A percentile compares a stretch with the other conserved stretches of the same genome.
Conservation (phyloP, 2,888 invertebrate species). For the Acleris cristana region DNA sequence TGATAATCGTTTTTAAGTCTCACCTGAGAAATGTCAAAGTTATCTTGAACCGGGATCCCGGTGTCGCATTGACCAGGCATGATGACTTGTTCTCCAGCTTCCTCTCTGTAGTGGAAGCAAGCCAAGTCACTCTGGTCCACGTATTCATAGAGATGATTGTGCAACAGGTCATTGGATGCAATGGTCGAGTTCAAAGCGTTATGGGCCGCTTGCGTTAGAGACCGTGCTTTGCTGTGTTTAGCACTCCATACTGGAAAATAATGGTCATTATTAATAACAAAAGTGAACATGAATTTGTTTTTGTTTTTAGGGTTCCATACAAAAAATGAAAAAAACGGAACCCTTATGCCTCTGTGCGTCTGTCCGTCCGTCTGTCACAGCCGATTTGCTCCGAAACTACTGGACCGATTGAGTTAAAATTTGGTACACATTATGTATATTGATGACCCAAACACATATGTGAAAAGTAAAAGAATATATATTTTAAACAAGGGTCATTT, state of each 20-base stretch:
- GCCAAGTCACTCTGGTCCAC: conserved; percentile 58
- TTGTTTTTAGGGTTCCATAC: no score
- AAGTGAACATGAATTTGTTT: no score
- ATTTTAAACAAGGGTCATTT: no score
- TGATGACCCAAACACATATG: no score
- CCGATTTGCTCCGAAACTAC: no score
- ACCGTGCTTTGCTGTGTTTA: conserved; percentile 62
- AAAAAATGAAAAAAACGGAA: no score
- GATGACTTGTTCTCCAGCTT: conserved; percentile 54
- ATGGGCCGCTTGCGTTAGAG: conserved; percentile 49
- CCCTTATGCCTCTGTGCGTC: no score
- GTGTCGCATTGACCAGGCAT: conserved; percentile 69
- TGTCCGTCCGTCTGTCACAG: no score
- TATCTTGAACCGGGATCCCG: conserved; percentile 55
- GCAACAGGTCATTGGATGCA: conserved; percentile 50
- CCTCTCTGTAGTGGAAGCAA: conserved; percentile 72
- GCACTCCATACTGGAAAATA: conserved; percentile 70
- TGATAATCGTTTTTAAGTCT: conserved; percentile 25
- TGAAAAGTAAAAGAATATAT: no score
- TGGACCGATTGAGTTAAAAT: no score
- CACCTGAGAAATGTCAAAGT: conserved; percentile 60
- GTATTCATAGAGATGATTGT: conserved; percentile 53
- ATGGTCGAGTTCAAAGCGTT: conserved; percentile 52
- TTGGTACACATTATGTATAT: no score
- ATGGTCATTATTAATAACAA: not conserved